Percentiles rank a stretch among this genome's conserved stretches.
phyloP scores from a whole-genome alignment of 2,113 vertebrate species.

The Cepphus grylle region DNA sequence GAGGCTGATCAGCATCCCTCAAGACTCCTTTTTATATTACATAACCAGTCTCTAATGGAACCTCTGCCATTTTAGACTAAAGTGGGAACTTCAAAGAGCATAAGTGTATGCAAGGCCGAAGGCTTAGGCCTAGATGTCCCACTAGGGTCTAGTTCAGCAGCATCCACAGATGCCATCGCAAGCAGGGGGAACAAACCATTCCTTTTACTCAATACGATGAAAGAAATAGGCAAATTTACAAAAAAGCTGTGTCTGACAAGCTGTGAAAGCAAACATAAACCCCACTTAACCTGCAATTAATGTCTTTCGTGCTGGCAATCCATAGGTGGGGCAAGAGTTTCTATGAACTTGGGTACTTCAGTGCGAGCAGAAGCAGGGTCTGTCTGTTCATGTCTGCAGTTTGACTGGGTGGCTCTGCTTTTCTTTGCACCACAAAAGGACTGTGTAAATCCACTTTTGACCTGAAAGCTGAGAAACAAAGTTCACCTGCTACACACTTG shows the following conservation, averaged over 20 bases:
- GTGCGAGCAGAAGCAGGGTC: neutral
- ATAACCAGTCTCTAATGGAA: neutral
- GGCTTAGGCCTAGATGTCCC: neutral
- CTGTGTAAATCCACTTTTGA: neutral
- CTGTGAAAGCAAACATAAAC: neutral
- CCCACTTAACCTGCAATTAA: neutral
- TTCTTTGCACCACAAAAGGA: neutral
- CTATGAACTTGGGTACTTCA: neutral
- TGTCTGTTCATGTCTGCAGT: neutral
- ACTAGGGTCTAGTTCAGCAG: neutral
- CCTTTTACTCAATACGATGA: neutral
- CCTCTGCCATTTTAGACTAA: neutral
- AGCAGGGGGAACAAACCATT: neutral
- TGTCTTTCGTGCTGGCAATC: neutral
- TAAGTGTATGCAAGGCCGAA: neutral
- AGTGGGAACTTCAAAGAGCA: neutral
- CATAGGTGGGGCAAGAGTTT: neutral
- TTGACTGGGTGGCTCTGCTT: neutral
- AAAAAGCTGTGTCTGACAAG: neutral
- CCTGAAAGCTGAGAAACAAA: neutral
- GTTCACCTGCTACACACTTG: neutral
- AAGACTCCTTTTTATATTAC: neutral
- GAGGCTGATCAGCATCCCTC: neutral
- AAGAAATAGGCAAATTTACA: neutral
- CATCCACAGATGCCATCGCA: rapidly evolving